Base-by-base conservation (phyloP, 1,140 invertebrate species). In the Samia ricini region DNA sequence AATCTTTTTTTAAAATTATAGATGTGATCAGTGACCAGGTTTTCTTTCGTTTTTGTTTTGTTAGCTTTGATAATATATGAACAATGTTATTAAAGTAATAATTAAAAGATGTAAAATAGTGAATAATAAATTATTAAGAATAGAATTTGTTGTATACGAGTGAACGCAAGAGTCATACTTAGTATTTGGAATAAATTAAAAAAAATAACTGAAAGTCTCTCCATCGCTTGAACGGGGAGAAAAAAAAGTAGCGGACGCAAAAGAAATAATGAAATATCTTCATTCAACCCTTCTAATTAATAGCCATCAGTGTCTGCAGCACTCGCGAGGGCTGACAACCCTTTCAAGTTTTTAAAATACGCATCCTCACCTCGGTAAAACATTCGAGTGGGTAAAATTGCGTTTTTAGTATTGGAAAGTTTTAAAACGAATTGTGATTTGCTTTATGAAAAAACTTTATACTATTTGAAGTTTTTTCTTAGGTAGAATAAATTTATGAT, bases 321-420 rank as follows among this genome's bases (percentile, higher is more conserved):
- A 89, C 76, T 85, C 83, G 74, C 74, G 71, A 81, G 85, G 82
- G 82, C 72, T 81, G 86, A 82, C 83, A 85, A 77, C 77, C 78
- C 80, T 85, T 87, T 86, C 81, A 86, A 87, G 85, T 89, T 88
- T 89, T 89, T 88, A 86, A n/a, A 89, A 89, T 89, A 89, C 85
- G 84, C 87, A 85, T 86, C 82, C 84, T 89, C 87, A 89, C 87
- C 85, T 89, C 78, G 68, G 76, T 77, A 83, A 81, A 89, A 86
- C 82, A 81, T 81, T 79, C 77, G 79, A 59, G 83, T n/a, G n/a
- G n/a, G n/a, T 79, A 84, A 86, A 88, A 90, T 90, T 87, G 79
- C 83, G 85, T 90, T 88, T 88, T 88, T 84, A 74, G 42, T 77
- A 75, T 69, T 73, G 75, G 66, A 79, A 66, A 77, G 71, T 83